phyloP scores from a whole-genome alignment of 2,113 vertebrate species.

The Struthio camelus region DNA sequence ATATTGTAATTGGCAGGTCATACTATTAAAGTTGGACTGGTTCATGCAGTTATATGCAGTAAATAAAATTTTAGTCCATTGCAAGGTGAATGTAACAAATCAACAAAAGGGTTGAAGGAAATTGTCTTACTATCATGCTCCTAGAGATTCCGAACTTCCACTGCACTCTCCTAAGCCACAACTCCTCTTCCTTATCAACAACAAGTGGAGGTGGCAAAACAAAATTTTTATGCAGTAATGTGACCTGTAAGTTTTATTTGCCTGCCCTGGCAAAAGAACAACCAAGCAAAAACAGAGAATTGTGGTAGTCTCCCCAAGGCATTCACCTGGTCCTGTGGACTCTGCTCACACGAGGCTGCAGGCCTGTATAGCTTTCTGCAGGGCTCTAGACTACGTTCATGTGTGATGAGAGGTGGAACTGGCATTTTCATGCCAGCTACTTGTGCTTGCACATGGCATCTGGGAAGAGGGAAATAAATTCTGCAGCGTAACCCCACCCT shows the following conservation, averaged over 20 bases:
- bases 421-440: background rate
- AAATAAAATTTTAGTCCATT: background rate
- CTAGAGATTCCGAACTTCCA: background rate
- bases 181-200: background rate
- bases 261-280: conserved; percentile 46
- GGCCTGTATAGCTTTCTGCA: background rate
- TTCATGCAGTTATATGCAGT: background rate
- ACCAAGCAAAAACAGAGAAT: conserved; percentile 28
- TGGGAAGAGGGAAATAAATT: background rate
- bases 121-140: background rate
- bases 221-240: conserved; percentile 41
- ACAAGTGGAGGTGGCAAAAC: conserved; percentile 19
- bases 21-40: background rate
- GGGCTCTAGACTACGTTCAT: background rate
- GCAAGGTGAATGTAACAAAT: background rate
- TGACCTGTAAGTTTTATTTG: conserved; percentile 64
- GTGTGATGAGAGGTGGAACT: background rate
- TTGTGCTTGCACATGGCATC: background rate
- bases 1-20: background rate
- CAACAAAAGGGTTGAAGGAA: background rate
- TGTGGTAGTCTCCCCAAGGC: background rate
- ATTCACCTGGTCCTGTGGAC: background rate
- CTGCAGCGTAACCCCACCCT: background rate
- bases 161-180: background rate
- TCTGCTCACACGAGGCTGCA: background rate